These are phyloP conservation scores for Polyommatus icarus DNA, from an alignment of 2,888 invertebrate genomes.

Conservation along the genomic window DNA sequence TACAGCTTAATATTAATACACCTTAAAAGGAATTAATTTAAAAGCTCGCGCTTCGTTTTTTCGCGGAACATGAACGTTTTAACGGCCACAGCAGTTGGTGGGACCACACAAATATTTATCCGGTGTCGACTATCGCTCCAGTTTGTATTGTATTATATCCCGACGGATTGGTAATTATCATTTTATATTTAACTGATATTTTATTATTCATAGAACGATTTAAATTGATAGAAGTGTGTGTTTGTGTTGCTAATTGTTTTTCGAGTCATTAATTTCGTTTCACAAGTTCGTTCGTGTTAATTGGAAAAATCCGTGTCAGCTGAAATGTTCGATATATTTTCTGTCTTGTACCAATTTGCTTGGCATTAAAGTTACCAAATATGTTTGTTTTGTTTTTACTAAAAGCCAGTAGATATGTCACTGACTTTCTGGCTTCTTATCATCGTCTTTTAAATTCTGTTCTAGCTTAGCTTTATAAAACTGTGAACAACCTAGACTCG, in stretches of 20 bases:
- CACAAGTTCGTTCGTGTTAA: slow-evolving; percentile 6
- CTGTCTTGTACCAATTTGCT: slow-evolving; percentile 15
- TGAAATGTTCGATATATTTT: slow-evolving; percentile 24
- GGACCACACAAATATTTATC: slow-evolving; percentile 53
- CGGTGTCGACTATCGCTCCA: slow-evolving; percentile 45
- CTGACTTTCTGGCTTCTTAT: neutral
- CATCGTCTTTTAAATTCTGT: neutral
- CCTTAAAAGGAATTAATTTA: slow-evolving; percentile 34
- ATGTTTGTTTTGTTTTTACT: too few relatives aligned
- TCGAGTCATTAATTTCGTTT: slow-evolving; percentile 23
- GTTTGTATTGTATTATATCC: slow-evolving; percentile 42
- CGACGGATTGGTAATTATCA: slow-evolving; percentile 14
- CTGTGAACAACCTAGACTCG: neutral
- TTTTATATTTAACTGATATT: slow-evolving; percentile 1
- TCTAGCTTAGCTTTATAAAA: neutral
- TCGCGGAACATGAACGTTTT: slow-evolving; percentile 44
- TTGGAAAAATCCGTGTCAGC: slow-evolving; percentile 18
- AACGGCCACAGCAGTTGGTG: slow-evolving; percentile 44
- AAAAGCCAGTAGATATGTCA: neutral
- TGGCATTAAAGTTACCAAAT: too few relatives aligned
- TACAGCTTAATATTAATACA: neutral
- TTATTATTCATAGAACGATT: neutral
- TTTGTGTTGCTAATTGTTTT: slow-evolving; percentile 24
- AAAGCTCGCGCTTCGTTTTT: slow-evolving; percentile 42
- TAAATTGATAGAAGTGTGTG: slow-evolving; percentile 9